These are phyloP conservation scores for Galerucella nymphaeae DNA, from an alignment of 2,888 invertebrate genomes.

Conservation along the genomic window DNA sequence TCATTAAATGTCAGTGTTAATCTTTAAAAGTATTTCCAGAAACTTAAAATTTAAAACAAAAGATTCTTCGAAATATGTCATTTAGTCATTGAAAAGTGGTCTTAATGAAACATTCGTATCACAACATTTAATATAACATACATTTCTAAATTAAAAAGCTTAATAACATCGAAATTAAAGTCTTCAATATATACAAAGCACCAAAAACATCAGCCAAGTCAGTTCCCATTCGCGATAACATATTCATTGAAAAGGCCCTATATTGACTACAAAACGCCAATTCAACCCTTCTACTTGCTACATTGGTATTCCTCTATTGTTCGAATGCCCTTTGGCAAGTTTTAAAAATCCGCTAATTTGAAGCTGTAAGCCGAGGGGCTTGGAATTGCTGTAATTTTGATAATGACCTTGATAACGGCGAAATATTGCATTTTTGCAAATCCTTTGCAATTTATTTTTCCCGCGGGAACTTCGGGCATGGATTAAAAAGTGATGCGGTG, in stretches of 20 bases:
- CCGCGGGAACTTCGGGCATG: slow-evolving; percentile 58
- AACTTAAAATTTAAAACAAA: too few species aligned
- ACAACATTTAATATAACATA: too few species aligned
- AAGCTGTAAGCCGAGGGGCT: slow-evolving; percentile 56
- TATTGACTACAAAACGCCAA: slow-evolving; percentile 28
- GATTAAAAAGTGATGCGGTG: slow-evolving; percentile 55
- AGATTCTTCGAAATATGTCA: too few species aligned
- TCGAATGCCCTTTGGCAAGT: slow-evolving; percentile 36
- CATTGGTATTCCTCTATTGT: slow-evolving; percentile 32
- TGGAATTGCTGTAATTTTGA: slow-evolving; percentile 59
- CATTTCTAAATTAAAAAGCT: neutral
- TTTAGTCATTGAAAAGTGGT: too few species aligned
- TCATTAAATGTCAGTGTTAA: too few species aligned
- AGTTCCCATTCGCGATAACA: slow-evolving; percentile 11
- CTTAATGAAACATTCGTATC: too few species aligned
- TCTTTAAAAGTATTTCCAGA: too few species aligned
- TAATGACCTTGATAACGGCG: slow-evolving; percentile 64
- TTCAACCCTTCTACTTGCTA: slow-evolving; percentile 32
- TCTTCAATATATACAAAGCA: slow-evolving; percentile 6
- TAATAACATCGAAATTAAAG: slow-evolving; percentile 17
- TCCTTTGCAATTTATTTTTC: slow-evolving; percentile 61
- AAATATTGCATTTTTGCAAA: slow-evolving; percentile 65
- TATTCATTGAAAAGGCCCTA: slow-evolving; percentile 23
- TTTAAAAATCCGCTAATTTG: slow-evolving; percentile 52
- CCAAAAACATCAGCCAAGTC: neutral